Conservation (phyloP, 2,888 invertebrate species). For the Melanargia galathea region DNA sequence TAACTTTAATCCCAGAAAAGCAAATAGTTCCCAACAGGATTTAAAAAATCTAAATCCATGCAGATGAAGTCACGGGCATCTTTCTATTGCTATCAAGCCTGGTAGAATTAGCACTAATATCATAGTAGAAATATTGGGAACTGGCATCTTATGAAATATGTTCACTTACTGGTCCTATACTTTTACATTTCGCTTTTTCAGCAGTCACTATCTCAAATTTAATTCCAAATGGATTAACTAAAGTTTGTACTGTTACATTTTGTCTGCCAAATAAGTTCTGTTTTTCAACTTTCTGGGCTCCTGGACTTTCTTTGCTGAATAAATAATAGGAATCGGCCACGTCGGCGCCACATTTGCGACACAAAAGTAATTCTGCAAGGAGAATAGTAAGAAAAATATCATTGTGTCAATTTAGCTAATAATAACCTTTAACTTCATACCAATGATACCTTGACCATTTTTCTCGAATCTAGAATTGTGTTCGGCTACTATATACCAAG, state of each 20-base stretch:
- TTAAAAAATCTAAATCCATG: too few relatives aligned
- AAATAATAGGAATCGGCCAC: constrained; percentile 80
- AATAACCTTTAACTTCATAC: background rate
- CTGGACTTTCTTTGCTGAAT: constrained; percentile 76
- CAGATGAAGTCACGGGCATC: too few relatives aligned
- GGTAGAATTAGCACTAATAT: too few relatives aligned
- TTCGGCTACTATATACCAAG: constrained; percentile 48
- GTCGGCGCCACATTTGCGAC: constrained; percentile 83
- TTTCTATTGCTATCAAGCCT: too few relatives aligned
- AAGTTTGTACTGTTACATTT: constrained; percentile 79
- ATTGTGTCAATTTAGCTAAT: background rate
- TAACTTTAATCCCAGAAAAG: too few relatives aligned
- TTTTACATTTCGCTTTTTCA: constrained; percentile 80
- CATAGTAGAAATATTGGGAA: too few relatives aligned
- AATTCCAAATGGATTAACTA: constrained; percentile 80
- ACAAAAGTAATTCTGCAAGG: constrained; percentile 78
- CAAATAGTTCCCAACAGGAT: too few relatives aligned
- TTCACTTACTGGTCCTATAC: constrained; percentile 73
- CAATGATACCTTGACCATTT: constrained; percentile 43
- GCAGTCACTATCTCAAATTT: constrained; percentile 78
- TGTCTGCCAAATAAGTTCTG: constrained; percentile 79
- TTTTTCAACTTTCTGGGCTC: constrained; percentile 69
- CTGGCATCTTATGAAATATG: too few relatives aligned
- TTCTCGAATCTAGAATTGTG: constrained; percentile 37
- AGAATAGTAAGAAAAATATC: constrained; percentile 30